These are phyloP conservation scores for Drosophila mojavensis DNA, from an alignment of 1,140 invertebrate genomes.

Conservation along the genomic window DNA sequence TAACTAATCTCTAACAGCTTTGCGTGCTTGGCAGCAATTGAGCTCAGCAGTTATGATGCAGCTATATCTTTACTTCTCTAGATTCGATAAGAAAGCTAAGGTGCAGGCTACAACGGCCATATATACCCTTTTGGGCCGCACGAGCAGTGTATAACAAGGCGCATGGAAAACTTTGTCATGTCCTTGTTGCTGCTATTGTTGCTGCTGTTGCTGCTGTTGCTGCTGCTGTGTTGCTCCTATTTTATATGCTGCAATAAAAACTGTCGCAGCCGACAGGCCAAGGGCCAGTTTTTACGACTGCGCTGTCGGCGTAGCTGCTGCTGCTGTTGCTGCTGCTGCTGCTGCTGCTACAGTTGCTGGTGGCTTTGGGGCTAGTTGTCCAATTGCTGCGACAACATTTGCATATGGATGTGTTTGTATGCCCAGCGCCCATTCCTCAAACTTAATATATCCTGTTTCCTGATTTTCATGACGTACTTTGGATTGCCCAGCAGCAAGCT, in stretches of 20 bases:
- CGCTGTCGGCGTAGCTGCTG: conserved; percentile 32
- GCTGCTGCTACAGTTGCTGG: conserved; percentile 49
- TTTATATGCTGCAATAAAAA: conserved; percentile 78
- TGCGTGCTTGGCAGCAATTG: too few species aligned
- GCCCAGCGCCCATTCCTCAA: conserved; percentile 73
- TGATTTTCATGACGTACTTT: conserved; percentile 81
- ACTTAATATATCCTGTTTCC: conserved; percentile 82
- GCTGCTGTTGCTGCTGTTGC: conserved; percentile 20
- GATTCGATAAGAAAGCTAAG: too few species aligned
- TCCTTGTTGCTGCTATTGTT: conserved; percentile 49
- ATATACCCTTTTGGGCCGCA: neutral
- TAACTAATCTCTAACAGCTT: too few species aligned
- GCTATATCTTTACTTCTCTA: too few species aligned
- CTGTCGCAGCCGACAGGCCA: conserved; percentile 66
- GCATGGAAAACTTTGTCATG: conserved; percentile 60
- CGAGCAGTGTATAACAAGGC: conserved; percentile 25
- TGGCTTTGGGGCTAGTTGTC: conserved; percentile 56
- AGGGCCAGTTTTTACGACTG: conserved; percentile 67
- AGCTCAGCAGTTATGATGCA: too few species aligned
- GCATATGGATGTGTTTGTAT: conserved; percentile 52
- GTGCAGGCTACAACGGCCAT: neutral
- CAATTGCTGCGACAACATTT: conserved; percentile 71
- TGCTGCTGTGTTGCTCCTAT: conserved; percentile 55
- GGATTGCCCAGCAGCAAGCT: conserved; percentile 49
- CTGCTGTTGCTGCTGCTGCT: conserved; percentile 46